phyloP scores from a whole-genome alignment of 2,113 vertebrate species.

The Gambusia holbrooki region DNA sequence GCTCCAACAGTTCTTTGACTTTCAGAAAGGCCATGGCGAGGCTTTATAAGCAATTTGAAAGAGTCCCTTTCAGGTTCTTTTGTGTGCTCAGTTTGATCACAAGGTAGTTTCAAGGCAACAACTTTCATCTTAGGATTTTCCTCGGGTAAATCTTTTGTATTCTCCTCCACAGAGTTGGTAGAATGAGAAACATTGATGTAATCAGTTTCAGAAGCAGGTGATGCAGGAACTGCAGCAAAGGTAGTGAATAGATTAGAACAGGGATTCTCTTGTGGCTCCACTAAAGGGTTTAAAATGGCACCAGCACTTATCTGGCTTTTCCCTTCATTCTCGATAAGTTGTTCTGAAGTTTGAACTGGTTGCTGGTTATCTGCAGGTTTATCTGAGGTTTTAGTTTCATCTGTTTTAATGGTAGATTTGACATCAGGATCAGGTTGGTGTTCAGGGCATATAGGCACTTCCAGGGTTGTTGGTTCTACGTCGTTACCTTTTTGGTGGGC shows the following conservation, averaged over 20 bases:
- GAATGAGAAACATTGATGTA: not conserved
- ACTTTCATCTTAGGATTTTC: constrained; percentile 8
- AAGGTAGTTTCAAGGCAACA: constrained; percentile 23
- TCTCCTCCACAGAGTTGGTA: constrained; percentile 23
- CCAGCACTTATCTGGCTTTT: constrained; percentile 75
- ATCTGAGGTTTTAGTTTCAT: constrained; percentile 10
- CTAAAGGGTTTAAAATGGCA: constrained; percentile 53
- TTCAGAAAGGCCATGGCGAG: constrained; percentile 55
- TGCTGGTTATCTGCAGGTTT: constrained; percentile 26
- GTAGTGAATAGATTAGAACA: not conserved
- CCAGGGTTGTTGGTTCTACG: constrained; percentile 6
- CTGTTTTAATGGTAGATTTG: constrained; percentile 4
- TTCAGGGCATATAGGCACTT: constrained; percentile 7
- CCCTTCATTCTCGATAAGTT: constrained; percentile 55
- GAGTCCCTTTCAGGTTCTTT: constrained; percentile 66
- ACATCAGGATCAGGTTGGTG: constrained; percentile 17
- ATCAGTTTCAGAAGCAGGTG: constrained; percentile 13
- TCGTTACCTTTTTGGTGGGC: not conserved
- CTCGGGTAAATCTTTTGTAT: constrained; percentile 11
- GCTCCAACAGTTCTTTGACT: constrained; percentile 53
- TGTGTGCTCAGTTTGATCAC: constrained; percentile 31
- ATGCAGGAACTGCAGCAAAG: constrained; percentile 9
- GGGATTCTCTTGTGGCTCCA: constrained; percentile 14
- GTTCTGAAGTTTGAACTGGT: constrained; percentile 30
- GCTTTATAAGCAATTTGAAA: constrained; percentile 72